Evolutionary conservation across 2,888 invertebrate genomes (phyloP), one percentile per base, ranked within the genome.

Genomic region (Pachydiplax longipennis): DNA sequence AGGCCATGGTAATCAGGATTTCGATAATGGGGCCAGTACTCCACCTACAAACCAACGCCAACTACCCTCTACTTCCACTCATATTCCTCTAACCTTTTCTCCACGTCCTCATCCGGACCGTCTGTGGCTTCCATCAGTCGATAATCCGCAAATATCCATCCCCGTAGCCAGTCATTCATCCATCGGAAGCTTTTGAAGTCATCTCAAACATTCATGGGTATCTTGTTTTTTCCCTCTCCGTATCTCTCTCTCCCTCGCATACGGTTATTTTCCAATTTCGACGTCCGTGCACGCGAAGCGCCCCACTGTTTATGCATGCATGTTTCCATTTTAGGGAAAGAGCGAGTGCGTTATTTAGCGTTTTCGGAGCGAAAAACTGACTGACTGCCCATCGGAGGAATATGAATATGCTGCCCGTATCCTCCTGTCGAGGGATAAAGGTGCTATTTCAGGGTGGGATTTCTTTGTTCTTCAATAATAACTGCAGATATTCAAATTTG

Each of bases 111-210:
- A 44, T 81, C n/a, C 81, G 40, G 81, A 81, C 35, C 25, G 82
- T 40, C 44, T 48, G 44, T n/a, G 82, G 82, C 44, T 82, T 82
- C 82, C 48, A 82, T 82, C 44, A 25, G 44, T 82, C 82, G 82
- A 25, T 82, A 82, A 82, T 48, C 40, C 82, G 44, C 44, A 48
- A 73, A 73, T 73, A 31, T 73, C 81, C 44, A 81, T 37, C 81
- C 82, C 82, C 25, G 44, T 44, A 48, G 82, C 48, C 82, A 82
- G 82, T 82, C 82, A 82, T 44, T 82, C 82, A 82, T 44, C 82
- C 82, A 82, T 82, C 82, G 82, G 82, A 82, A 82, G 82, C 82
- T 82, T 82, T 82, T 82, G 82, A 82, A 82, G 82, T 82, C 48
- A 48, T 48, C 82, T 82, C 82, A 82, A 82, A 82, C 82, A 82